Base-by-base conservation (phyloP, 2,888 invertebrate genomes). In the Acrobasis consociella region DNA sequence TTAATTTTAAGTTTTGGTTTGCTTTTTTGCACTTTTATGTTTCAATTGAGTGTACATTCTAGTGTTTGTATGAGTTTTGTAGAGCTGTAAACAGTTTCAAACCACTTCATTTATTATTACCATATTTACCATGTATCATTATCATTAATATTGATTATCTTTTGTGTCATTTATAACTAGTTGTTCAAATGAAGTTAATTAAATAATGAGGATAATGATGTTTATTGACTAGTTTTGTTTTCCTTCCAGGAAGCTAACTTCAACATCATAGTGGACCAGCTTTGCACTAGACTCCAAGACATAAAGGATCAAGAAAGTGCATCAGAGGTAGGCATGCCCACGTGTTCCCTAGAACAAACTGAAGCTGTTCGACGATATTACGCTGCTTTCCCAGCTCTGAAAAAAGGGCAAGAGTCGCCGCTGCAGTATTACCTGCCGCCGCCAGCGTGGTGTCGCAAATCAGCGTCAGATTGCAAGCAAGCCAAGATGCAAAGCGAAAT, bases 211-310 rank as follows among this genome's bases (percentile, higher is more conserved):
- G 46, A 46, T 42, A 46, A 46, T 5, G 13, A 11, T 31, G 31
- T 56, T 56, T 56, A 42, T 46, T 56, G 42, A 13, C 11, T 46
- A 16, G 9, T 56, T 61, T 13, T 39, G 9, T 39, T 56, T 42
- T 56, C 13, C 13, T 94, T 74, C 17, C 93, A 97, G 96, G 95
- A 95, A 89, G 94, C 95, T 89, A 96, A 96, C 84, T 95, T 97
- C 80, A 96, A 97, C 93, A 94, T 94, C 79, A 93, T 97, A 84
- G 96, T 97, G 73, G 96, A 97, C 88, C 97, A 97, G 93, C 93
- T 97, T 81, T 96, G 96, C 88, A 94, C 94, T 73, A 95, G 95
- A 89, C 92, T 97, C 77, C 95, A 96, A 86, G 95, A 96, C 86
- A 94, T 95, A 76, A 95, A 87, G 74, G 86, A 90, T 76, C 82